Conservation (phyloP, 2,113 vertebrate genomes). For the Campylomormyrus numenius region DNA sequence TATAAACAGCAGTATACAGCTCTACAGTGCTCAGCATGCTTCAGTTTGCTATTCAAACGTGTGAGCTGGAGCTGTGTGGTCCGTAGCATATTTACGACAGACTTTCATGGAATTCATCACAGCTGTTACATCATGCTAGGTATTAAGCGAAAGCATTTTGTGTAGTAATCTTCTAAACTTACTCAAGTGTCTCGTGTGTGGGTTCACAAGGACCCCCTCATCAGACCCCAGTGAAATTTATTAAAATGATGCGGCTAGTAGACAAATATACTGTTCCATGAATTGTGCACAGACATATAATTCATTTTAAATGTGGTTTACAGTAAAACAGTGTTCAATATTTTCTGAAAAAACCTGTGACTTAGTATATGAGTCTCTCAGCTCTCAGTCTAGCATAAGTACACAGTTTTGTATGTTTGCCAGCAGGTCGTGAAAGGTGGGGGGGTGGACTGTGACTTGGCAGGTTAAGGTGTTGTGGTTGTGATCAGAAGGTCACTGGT, state of each 20-base stretch:
- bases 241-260: not conserved
- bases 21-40: constrained; percentile 23
- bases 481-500: not conserved
- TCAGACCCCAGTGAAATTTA: not conserved
- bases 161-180: not conserved
- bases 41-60: constrained; percentile 25
- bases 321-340: not conserved
- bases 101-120: not conserved
- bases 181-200: not conserved
- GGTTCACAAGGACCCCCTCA: not conserved
- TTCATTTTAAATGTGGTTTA: not conserved
- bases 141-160: not conserved
- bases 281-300: not conserved
- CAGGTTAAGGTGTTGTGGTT: not conserved
- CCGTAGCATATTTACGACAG: not conserved
- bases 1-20: constrained; percentile 39
- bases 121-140: not conserved
- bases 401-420: not conserved
- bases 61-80: constrained; percentile 17
- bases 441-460: not conserved
- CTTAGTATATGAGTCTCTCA: not conserved
- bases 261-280: not conserved
- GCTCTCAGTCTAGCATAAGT: not conserved
- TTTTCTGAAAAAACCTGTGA: not conserved
- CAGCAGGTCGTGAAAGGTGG: not conserved